Evolutionary conservation across 2,888 invertebrate species (phyloP).

Genomic region (Cheilosia soror): DNA sequence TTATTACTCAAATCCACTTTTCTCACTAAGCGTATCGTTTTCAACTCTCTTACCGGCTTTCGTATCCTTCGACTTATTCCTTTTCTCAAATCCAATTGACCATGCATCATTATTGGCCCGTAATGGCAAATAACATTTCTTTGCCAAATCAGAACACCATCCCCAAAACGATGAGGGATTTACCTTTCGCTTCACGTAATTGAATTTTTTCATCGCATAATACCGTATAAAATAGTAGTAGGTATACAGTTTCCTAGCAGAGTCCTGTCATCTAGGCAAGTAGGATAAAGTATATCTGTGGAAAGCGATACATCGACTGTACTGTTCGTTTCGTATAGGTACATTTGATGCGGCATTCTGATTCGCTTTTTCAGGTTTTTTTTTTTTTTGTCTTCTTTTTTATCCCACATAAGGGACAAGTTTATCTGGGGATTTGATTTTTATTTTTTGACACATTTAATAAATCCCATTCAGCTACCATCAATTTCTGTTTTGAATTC

Average conservation of each 20-base stretch:
- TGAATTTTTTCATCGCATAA: conserved; percentile 48
- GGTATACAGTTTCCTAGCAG: neutral
- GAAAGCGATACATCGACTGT: neutral
- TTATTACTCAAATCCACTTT: conserved; percentile 43
- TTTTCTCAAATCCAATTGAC: conserved; percentile 66
- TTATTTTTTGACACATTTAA: conserved; percentile 29
- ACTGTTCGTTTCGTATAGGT: no score
- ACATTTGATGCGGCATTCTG: conserved; percentile 18
- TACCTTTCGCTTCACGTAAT: conserved; percentile 66
- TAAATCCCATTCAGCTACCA: conserved; percentile 46
- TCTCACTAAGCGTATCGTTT: conserved; percentile 10
- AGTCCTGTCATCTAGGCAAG: conserved; percentile 37
- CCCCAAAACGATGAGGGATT: conserved; percentile 52
- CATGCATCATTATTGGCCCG: conserved; percentile 62
- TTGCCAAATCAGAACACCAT: conserved; percentile 45
- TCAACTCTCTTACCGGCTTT: neutral
- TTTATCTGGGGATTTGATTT: conserved; percentile 1
- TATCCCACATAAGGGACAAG: conserved; percentile 7
- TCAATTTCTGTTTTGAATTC: conserved; percentile 10
- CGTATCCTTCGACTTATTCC: conserved; percentile 7
- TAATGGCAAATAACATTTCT: conserved; percentile 62
- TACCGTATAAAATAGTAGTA: conserved; percentile 14
- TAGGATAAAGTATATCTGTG: conserved; percentile 18
- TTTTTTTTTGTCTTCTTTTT: neutral
- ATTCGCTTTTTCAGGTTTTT: neutral